Conservation (phyloP, 1,140 invertebrate genomes). For the Drosophila busckii region DNA sequence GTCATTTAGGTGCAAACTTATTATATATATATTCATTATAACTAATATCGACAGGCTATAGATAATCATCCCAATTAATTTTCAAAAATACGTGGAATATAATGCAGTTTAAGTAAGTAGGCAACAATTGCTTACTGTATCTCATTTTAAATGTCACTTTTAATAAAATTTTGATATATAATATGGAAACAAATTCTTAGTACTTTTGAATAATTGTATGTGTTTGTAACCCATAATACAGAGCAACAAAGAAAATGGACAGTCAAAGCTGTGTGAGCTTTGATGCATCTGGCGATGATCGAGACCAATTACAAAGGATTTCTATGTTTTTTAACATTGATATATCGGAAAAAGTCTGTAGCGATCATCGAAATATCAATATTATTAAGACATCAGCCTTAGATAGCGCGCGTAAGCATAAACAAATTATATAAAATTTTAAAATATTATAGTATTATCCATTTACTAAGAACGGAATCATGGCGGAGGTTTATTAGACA, state of each 20-base stretch:
- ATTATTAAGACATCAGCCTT: background rate
- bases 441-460: background rate
- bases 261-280: constrained; percentile 20
- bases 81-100: no score
- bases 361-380: constrained; percentile 6
- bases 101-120: no score
- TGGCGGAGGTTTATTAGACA: constrained; percentile 31
- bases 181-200: no score
- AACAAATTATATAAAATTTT: background rate
- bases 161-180: no score
- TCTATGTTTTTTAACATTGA: constrained; percentile 50
- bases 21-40: no score
- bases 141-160: no score
- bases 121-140: no score
- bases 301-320: constrained; percentile 13
- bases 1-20: no score
- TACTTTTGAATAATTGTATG: no score
- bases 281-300: background rate
- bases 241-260: constrained; percentile 25
- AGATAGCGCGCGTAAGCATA: constrained; percentile 26
- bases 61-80: no score
- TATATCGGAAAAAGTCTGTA: constrained; percentile 17
- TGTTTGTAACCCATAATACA: no score
- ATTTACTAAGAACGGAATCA: constrained; percentile 26
- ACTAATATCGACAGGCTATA: no score